A percentile compares a stretch with the other conserved stretches of the same genome.
Evolutionary conservation across 1,140 invertebrate genomes (phyloP).

Genomic region (Dendrolimus kikuchii): DNA sequence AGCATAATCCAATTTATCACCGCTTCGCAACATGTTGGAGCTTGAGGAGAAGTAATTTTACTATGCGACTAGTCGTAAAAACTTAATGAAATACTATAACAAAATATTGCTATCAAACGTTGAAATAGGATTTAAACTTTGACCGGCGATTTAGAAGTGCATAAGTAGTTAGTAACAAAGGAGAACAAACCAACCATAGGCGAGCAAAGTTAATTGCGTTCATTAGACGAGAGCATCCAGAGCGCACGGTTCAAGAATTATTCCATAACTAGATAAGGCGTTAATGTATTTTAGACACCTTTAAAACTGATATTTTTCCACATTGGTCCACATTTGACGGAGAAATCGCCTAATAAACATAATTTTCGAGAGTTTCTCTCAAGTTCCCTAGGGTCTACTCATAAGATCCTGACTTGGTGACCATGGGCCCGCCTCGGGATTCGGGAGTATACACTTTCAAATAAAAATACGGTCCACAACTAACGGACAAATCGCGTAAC

Average conservation of each 20-base stretch:
- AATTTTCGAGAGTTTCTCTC: no score
- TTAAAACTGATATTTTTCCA: no score
- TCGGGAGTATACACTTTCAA: no score
- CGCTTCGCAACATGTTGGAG: background rate
- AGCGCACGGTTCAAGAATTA: background rate
- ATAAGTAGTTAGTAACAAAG: constrained; percentile 4
- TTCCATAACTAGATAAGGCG: background rate
- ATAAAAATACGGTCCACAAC: no score
- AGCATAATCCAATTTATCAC: no score
- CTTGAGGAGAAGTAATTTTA: background rate
- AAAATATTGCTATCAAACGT: background rate
- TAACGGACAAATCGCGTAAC: no score
- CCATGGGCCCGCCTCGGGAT: no score
- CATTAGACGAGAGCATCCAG: constrained; percentile 10
- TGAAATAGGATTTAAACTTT: background rate
- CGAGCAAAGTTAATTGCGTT: constrained; percentile 17
- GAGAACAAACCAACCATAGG: constrained; percentile 1
- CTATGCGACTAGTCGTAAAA: background rate
- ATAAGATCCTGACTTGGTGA: no score
- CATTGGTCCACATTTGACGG: no score
- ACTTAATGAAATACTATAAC: constrained; percentile 1
- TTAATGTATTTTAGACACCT: no score
- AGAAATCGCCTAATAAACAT: no score
- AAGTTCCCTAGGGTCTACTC: no score
- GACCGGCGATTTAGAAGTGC: background rate